Evolutionary conservation across 2,113 vertebrate species (phyloP).

Genomic region (Myiagra hebetior): DNA sequence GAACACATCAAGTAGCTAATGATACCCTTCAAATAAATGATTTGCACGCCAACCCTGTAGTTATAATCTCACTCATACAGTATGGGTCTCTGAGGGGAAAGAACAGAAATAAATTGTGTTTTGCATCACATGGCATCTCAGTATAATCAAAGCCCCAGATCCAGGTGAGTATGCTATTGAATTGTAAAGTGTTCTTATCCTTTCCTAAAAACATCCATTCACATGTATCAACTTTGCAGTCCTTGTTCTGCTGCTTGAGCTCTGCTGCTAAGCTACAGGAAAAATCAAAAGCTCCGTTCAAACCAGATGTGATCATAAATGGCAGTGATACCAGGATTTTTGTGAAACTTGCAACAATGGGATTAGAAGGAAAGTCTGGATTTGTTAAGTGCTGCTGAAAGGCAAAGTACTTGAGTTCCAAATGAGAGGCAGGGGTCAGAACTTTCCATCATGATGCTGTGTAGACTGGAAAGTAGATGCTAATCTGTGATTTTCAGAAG

Average conservation of each 20-base stretch:
- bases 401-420: not conserved
- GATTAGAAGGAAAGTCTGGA: not conserved
- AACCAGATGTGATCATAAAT: not conserved
- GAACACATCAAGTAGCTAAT: conserved; percentile 3
- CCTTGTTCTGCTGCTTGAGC: not conserved
- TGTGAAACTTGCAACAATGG: not conserved
- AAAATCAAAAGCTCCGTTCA: not conserved
- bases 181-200: not conserved
- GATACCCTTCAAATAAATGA: not conserved
- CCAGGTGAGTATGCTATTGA: not conserved
- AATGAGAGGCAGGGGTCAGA: not conserved
- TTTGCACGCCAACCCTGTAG: not conserved
- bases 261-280: not conserved
- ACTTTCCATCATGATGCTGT: not conserved
- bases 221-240: not conserved
- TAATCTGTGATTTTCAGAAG: not conserved
- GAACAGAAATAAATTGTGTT: not conserved
- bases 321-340: not conserved
- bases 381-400: not conserved
- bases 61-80: not conserved
- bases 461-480: not conserved
- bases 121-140: not conserved
- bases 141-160: not conserved
- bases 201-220: not conserved
- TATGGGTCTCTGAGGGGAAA: not conserved